Percentiles rank a stretch among this genome's conserved stretches.
phyloP scores from a whole-genome alignment of 1,140 invertebrate species.

The Choristoneura fumiferana region DNA sequence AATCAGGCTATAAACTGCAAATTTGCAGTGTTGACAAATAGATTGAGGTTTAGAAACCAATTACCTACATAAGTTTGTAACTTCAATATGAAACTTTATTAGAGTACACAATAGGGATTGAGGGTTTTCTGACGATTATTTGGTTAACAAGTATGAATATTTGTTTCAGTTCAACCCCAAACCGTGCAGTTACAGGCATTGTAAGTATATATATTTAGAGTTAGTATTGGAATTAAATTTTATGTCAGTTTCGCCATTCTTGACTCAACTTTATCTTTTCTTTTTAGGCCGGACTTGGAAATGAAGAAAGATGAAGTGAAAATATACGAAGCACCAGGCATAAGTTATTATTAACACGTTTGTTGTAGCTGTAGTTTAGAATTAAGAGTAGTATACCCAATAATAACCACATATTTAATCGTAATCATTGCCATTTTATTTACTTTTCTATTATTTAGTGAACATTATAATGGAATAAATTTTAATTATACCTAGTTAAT shows the following conservation, averaged over 20 bases:
- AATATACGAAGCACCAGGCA: slow-evolving; percentile 45
- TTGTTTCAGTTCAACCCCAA: slow-evolving; percentile 60
- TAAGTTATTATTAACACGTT: slow-evolving; percentile 44
- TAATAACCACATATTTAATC: slow-evolving; percentile 6
- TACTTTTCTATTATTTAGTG: slow-evolving; percentile 4
- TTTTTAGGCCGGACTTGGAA: slow-evolving; percentile 42
- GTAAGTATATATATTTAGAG: slow-evolving; percentile 45
- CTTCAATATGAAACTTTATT: too few relatives aligned
- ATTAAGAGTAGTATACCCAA: not conserved
- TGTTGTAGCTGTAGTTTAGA: not conserved
- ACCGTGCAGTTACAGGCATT: slow-evolving; percentile 51
- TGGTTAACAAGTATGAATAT: not conserved
- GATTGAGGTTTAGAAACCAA: too few relatives aligned
- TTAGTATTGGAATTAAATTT: too few relatives aligned
- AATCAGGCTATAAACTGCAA: too few relatives aligned
- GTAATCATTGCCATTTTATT: slow-evolving; percentile 11
- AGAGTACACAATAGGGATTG: too few relatives aligned
- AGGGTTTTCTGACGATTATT: too few relatives aligned
- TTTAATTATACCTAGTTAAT: too few relatives aligned
- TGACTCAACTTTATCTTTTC: not conserved
- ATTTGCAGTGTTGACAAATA: too few relatives aligned
- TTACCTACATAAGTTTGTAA: too few relatives aligned
- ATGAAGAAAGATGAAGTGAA: slow-evolving; percentile 56
- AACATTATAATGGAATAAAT: not conserved
- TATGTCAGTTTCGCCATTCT: slow-evolving; percentile 4